Evolutionary conservation across 2,113 vertebrate genomes (phyloP).

Genomic region (Sardina pilchardus): DNA sequence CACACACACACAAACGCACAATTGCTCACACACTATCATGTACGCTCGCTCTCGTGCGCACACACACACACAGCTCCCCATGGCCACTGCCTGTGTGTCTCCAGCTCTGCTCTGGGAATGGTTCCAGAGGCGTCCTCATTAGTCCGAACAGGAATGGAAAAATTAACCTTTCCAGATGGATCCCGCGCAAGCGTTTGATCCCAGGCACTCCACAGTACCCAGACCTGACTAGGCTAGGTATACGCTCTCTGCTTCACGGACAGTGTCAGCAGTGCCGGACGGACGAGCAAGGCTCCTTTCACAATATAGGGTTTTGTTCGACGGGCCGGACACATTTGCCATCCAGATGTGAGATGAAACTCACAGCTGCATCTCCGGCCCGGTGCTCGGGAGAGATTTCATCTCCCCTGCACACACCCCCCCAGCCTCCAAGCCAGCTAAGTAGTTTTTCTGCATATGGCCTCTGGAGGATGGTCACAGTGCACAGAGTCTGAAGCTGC

Average conservation of each 20-base stretch:
- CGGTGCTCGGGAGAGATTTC: not conserved
- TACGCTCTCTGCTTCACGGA: not conserved
- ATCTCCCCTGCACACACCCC: not conserved
- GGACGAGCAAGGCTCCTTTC: not conserved
- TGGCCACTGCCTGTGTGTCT: not conserved
- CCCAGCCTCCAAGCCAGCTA: not conserved
- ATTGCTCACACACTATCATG: not conserved
- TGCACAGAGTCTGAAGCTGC: not conserved
- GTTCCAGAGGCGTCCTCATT: constrained; percentile 54
- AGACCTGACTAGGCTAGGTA: constrained; percentile 18
- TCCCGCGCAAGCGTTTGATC: constrained; percentile 38
- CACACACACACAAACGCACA: not conserved
- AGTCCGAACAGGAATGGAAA: constrained; percentile 46
- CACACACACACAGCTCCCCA: not conserved
- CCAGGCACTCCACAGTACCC: not conserved
- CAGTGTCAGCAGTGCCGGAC: not conserved
- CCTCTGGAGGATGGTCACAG: not conserved
- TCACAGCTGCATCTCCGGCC: not conserved
- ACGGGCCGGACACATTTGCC: constrained; percentile 6
- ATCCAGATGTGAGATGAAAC: constrained; percentile 1
- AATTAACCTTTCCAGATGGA: constrained; percentile 47
- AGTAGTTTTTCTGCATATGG: not conserved
- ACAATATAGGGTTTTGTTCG: not conserved
- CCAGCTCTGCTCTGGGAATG: constrained; percentile 42
- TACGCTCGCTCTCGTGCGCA: not conserved